Conservation (phyloP, 2,888 invertebrate genomes). For the Himalopsyche anomala region DNA sequence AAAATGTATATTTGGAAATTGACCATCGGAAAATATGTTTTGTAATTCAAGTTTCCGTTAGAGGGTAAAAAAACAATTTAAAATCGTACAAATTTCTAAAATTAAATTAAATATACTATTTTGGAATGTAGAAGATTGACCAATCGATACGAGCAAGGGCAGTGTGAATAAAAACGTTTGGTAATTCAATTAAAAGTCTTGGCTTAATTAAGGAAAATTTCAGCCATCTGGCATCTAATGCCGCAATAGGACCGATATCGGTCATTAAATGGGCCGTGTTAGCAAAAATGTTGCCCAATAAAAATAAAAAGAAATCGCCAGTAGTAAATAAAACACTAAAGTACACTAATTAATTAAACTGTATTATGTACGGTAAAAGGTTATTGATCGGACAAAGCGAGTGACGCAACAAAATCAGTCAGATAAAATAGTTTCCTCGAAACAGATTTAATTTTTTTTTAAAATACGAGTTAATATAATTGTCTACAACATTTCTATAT, state of each 20-base stretch:
- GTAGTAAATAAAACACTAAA: conserved; percentile 9
- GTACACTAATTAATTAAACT: conserved; percentile 19
- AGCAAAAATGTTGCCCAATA: conserved; percentile 10
- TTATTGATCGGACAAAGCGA: not conserved
- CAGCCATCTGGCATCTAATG: conserved; percentile 7
- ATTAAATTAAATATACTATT: not conserved
- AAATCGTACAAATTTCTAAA: no score
- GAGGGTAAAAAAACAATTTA: no score
- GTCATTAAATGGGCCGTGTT: not conserved
- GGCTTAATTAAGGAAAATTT: not conserved
- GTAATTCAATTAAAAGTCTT: conserved; percentile 1
- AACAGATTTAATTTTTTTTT: not conserved
- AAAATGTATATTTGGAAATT: no score
- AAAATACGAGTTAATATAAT: no score
- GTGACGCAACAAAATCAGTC: no score
- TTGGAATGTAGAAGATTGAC: not conserved
- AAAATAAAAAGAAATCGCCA: not conserved
- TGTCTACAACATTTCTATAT: no score
- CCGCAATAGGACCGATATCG: not conserved
- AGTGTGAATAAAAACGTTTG: not conserved
- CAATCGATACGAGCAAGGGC: not conserved
- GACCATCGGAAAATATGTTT: no score
- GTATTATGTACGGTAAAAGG: not conserved
- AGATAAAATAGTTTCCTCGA: not conserved
- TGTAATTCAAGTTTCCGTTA: no score